phyloP scores from a whole-genome alignment of 2,113 vertebrate species.

The Zootoca vivipara region DNA sequence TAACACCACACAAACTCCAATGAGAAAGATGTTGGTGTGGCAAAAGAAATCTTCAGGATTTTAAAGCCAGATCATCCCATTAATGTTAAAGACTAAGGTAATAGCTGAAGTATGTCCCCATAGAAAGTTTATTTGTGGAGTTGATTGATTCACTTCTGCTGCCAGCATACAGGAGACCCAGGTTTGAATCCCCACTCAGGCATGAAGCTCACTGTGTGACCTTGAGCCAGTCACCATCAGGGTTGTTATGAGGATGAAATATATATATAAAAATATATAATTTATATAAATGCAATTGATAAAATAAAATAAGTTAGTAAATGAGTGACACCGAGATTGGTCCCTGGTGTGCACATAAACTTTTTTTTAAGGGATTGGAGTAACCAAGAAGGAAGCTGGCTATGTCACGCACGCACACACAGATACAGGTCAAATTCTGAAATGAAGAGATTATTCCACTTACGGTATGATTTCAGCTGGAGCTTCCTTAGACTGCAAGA shows the following conservation, averaged over 20 bases:
- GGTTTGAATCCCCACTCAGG: too few species aligned
- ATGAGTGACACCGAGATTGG: neutral
- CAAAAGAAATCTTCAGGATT: neutral
- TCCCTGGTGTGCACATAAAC: neutral
- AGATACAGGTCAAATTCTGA: neutral
- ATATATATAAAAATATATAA: too few species aligned
- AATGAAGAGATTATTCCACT: conserved; percentile 56
- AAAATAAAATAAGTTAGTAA: neutral
- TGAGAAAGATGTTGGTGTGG: neutral
- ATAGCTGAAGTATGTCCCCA: neutral
- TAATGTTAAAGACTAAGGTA: neutral
- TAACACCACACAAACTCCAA: neutral
- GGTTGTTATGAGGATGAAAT: too few species aligned
- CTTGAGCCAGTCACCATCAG: too few species aligned
- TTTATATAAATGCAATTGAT: too few species aligned
- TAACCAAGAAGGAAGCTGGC: neutral
- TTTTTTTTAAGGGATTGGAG: neutral
- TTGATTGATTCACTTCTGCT: neutral
- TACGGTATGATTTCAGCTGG: conserved; percentile 85
- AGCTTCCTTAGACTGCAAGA: conserved; percentile 89
- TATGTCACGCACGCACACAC: neutral
- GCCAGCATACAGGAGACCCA: neutral
- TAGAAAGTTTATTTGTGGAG: rapidly evolving
- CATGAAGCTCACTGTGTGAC: too few species aligned
- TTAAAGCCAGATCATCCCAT: neutral